phyloP scores from a whole-genome alignment of 2,888 invertebrate species.

The Argyra leucocephala region DNA sequence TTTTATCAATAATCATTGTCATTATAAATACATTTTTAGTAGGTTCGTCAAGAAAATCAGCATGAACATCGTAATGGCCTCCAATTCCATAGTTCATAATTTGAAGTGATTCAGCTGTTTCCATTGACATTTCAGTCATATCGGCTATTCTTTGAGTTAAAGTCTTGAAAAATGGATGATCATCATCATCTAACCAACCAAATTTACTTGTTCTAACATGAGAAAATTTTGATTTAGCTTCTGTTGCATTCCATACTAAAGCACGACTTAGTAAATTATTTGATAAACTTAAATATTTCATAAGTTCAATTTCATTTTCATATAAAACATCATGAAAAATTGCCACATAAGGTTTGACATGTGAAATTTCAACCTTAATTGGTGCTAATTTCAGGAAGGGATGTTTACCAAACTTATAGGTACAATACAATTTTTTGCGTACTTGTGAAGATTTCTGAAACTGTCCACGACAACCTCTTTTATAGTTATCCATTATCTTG shows the following conservation, averaged over 20 bases:
- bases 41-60: neutral
- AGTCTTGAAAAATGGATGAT: neutral
- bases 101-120: neutral
- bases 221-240: neutral
- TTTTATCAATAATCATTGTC: neutral
- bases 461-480: neutral
- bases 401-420: neutral
- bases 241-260: neutral
- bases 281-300: conserved; percentile 51
- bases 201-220: neutral
- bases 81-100: neutral
- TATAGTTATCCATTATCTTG: neutral
- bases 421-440: neutral
- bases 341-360: conserved; percentile 47
- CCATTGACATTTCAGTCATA: neutral
- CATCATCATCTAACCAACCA: neutral
- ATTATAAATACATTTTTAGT: neutral
- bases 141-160: neutral
- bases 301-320: conserved; percentile 45
- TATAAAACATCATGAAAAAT: conserved; percentile 50
- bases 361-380: conserved; percentile 46
- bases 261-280: conserved; percentile 19
- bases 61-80: neutral
- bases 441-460: neutral
- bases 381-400: conserved; percentile 26